Evolutionary conservation across 2,113 vertebrate species (phyloP).

Genomic region (Cebidichthys violaceus): DNA sequence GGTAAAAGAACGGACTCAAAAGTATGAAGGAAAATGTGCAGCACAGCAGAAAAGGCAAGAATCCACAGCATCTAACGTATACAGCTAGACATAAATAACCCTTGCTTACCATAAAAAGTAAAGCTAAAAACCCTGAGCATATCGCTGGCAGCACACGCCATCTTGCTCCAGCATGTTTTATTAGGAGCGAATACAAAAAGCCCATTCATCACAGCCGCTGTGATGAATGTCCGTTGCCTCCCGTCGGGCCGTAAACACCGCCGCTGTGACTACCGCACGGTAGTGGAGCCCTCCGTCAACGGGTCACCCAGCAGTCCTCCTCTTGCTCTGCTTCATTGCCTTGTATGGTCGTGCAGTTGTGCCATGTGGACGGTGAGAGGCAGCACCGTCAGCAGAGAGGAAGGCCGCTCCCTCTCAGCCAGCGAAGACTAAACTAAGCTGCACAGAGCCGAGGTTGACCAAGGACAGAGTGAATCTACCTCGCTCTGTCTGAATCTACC

Average conservation of each 20-base stretch:
- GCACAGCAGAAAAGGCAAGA: neutral
- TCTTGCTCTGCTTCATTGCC: constrained; percentile 43
- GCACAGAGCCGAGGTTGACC: neutral
- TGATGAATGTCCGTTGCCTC: constrained; percentile 1
- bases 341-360: constrained; percentile 70
- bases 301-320: constrained; percentile 10
- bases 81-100: neutral
- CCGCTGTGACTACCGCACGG: constrained; percentile 2
- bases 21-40: neutral
- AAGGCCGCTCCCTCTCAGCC: constrained; percentile 33
- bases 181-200: neutral
- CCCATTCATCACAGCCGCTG: rapidly evolving
- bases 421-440: neutral
- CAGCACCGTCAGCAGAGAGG: constrained; percentile 50
- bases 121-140: neutral
- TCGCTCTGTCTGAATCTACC: neutral
- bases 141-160: neutral
- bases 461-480: neutral
- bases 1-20: neutral
- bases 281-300: constrained; percentile 9
- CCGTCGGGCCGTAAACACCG: neutral
- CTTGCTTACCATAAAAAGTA: neutral
- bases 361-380: constrained; percentile 58
- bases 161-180: neutral
- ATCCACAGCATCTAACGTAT: neutral